phyloP scores from a whole-genome alignment of 2,113 vertebrate species.

The Nerophis ophidion region DNA sequence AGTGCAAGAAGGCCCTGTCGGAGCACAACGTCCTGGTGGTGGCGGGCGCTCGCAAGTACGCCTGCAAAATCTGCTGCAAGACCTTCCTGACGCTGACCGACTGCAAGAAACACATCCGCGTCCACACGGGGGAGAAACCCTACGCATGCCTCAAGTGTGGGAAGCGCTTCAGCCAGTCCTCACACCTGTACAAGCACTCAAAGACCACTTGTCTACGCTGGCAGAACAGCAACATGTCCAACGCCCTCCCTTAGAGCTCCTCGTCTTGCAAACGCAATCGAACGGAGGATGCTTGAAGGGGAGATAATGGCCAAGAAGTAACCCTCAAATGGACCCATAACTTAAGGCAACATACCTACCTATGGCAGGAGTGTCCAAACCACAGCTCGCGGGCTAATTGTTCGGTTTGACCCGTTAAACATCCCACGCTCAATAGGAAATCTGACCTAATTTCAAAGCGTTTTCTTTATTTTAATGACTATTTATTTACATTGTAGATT shows the following conservation, averaged over 20 bases:
- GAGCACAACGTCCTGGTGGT: constrained; percentile 97
- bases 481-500: too few species aligned
- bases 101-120: constrained; percentile 97
- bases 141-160: constrained; percentile 97
- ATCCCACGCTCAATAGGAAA: too few species aligned
- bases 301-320: too few species aligned
- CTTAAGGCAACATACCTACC: too few species aligned
- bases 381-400: too few species aligned
- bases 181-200: constrained; percentile 95
- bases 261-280: too few species aligned
- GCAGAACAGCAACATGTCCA: constrained; percentile 92
- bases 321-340: too few species aligned
- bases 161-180: constrained; percentile 95
- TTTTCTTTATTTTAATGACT: too few species aligned
- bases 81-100: constrained; percentile 94
- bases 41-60: constrained; percentile 93
- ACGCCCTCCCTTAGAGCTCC: constrained; percentile 74
- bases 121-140: constrained; percentile 95
- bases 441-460: too few species aligned
- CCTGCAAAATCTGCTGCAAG: constrained; percentile 98
- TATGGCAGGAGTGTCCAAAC: too few species aligned
- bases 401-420: too few species aligned
- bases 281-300: neutral
- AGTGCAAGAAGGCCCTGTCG: constrained; percentile 95
- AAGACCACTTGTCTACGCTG: constrained; percentile 96